These are phyloP conservation scores for Sterrhoptilus dennistouni DNA, from an alignment of 2,113 vertebrate species.

Conservation along the genomic window DNA sequence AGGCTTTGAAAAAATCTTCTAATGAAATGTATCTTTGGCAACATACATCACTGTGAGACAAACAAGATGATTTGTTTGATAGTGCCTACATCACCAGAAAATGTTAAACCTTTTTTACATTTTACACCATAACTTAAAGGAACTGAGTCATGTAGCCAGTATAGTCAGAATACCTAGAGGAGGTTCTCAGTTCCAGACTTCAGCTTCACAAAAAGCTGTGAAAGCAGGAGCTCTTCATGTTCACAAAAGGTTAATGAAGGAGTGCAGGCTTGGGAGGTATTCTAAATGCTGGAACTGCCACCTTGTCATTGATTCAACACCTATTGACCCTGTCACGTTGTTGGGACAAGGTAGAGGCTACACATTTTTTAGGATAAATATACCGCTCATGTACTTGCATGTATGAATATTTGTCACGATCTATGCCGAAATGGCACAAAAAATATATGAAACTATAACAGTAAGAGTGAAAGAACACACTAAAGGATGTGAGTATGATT, in stretches of 20 bases:
- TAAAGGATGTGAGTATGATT: neutral
- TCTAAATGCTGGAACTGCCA: neutral
- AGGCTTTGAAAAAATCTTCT: neutral
- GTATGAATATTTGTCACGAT: neutral
- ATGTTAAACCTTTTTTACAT: neutral
- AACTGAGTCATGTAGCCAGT: neutral
- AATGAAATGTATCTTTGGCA: neutral
- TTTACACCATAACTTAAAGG: neutral
- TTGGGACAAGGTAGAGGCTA: neutral
- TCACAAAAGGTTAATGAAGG: neutral
- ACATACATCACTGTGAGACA: neutral
- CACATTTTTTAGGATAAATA: neutral
- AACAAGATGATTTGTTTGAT: neutral
- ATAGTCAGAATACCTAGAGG: neutral
- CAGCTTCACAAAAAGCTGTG: neutral
- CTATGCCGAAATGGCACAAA: neutral
- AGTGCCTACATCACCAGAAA: neutral
- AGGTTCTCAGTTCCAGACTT: neutral
- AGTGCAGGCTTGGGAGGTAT: neutral
- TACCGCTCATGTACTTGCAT: neutral
- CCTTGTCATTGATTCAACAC: neutral
- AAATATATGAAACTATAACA: neutral
- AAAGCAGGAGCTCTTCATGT: neutral
- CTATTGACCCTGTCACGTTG: neutral
- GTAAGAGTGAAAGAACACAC: neutral